Evolutionary conservation across 1,140 invertebrate species (phyloP).

Genomic region (Drosophila ficusphila): DNA sequence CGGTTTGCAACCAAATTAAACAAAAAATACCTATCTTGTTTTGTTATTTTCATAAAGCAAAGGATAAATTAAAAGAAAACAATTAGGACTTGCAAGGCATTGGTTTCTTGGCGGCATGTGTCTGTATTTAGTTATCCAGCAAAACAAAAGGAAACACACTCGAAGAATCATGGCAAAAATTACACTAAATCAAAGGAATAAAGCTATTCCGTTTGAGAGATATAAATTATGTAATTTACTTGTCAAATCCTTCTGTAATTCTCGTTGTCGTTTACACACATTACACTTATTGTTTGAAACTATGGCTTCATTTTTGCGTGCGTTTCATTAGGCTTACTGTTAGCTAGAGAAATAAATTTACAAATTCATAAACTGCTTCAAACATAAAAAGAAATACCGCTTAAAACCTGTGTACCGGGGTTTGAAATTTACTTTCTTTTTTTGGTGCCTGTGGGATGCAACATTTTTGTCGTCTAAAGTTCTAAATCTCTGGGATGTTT

Average conservation of each 20-base stretch:
- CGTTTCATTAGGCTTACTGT: conserved; percentile 45
- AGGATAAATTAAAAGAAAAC: conserved; percentile 17
- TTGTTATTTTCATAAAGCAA: conserved; percentile 48
- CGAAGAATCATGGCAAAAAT: conserved; percentile 33
- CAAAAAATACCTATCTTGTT: conserved; percentile 22
- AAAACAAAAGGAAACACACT: conserved; percentile 33
- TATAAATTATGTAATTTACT: conserved; percentile 41
- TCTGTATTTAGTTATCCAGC: conserved; percentile 56
- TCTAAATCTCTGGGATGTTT: conserved; percentile 8
- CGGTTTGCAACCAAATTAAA: conserved; percentile 14
- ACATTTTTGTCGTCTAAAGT: conserved; percentile 20
- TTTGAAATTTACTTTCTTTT: not conserved
- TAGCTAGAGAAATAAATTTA: conserved; percentile 29
- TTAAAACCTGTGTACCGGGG: not conserved
- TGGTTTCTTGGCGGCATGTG: conserved; percentile 85
- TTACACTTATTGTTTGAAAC: conserved; percentile 25
- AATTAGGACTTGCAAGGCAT: conserved; percentile 84
- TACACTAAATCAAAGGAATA: conserved; percentile 14
- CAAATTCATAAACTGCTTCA: conserved; percentile 31
- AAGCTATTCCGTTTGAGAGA: conserved; percentile 6
- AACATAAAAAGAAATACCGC: conserved; percentile 9
- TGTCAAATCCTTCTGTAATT: conserved; percentile 73
- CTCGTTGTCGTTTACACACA: conserved; percentile 41
- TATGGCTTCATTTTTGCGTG: conserved; percentile 56
- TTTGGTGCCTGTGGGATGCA: conserved; percentile 33